Conservation (phyloP, 2,797 vertebrate species). For the Stomatorhinus walkeri region DNA sequence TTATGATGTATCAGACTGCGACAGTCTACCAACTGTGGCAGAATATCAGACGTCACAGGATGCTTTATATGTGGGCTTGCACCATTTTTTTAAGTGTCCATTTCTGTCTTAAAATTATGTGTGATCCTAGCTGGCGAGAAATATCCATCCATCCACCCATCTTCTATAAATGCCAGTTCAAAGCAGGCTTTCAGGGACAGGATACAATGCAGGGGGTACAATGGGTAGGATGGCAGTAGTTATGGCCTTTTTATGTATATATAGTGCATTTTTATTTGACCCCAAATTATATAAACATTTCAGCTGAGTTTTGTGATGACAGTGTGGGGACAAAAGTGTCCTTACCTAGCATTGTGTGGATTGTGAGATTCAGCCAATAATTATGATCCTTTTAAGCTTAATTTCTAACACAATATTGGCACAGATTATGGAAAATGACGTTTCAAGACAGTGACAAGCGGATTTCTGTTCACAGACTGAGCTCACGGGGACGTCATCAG, state of each 20-base stretch:
- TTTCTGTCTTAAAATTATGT: neutral
- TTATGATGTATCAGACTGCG: neutral
- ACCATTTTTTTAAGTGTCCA: neutral
- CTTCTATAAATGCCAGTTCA: neutral
- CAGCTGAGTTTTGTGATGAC: neutral
- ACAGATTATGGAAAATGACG: neutral
- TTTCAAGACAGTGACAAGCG: no score
- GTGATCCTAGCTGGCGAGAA: neutral
- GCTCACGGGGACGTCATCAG: neutral
- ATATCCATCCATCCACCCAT: neutral
- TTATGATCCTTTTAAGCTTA: neutral
- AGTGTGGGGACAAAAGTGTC: neutral
- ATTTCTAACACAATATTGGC: neutral
- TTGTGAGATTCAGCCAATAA: neutral
- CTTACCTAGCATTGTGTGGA: neutral
- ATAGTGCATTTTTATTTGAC: neutral
- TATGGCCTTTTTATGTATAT: neutral
- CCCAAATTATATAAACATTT: neutral
- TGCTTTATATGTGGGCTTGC: neutral
- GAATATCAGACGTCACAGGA: neutral
- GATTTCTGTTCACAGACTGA: neutral
- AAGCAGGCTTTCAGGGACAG: neutral
- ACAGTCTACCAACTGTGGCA: neutral
- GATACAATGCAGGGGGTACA: neutral
- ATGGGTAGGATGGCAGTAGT: neutral